Conservation (phyloP, 2,113 vertebrate species). For the Caracal caracal region DNA sequence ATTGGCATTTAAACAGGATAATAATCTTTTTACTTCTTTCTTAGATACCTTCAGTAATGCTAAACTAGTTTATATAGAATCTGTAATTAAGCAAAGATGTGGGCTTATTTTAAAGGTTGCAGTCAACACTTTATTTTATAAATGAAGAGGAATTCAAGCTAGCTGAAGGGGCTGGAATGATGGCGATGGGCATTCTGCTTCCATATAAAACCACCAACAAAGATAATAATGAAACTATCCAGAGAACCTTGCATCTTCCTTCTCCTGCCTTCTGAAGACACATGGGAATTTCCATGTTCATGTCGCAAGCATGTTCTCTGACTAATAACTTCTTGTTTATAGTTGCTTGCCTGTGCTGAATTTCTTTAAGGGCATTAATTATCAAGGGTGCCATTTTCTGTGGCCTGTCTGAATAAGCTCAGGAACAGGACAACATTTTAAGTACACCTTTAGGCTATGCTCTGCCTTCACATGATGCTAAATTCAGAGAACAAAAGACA, state of each 20-base stretch:
- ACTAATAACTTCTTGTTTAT: conserved; percentile 58
- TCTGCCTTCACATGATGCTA: conserved; percentile 38
- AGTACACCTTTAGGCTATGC: conserved; percentile 59
- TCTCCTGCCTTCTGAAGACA: background rate
- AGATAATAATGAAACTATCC: conserved; percentile 23
- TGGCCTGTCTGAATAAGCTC: conserved; percentile 44
- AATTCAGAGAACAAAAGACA: conserved; percentile 52
- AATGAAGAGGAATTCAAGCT: conserved; percentile 58
- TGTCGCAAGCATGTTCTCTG: background rate
- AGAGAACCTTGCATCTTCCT: background rate
- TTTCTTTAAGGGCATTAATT: conserved; percentile 52
- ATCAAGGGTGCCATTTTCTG: conserved; percentile 58
- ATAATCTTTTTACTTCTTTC: conserved; percentile 63
- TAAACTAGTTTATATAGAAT: conserved; percentile 69
- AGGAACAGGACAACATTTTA: conserved; percentile 35
- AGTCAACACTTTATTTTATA: conserved; percentile 68
- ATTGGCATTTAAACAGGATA: conserved; percentile 68
- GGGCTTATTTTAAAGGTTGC: conserved; percentile 66
- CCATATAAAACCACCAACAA: background rate
- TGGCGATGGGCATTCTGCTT: background rate
- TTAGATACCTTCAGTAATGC: conserved; percentile 66
- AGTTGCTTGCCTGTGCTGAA: conserved; percentile 26
- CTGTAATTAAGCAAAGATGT: conserved; percentile 78
- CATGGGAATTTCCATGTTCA: conserved; percentile 27
- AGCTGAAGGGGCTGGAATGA: conserved; percentile 32